A percentile compares a stretch with the other conserved stretches of the same genome.
phyloP scores from a whole-genome alignment of 2,113 vertebrate species.

The Xenus cinereus region DNA sequence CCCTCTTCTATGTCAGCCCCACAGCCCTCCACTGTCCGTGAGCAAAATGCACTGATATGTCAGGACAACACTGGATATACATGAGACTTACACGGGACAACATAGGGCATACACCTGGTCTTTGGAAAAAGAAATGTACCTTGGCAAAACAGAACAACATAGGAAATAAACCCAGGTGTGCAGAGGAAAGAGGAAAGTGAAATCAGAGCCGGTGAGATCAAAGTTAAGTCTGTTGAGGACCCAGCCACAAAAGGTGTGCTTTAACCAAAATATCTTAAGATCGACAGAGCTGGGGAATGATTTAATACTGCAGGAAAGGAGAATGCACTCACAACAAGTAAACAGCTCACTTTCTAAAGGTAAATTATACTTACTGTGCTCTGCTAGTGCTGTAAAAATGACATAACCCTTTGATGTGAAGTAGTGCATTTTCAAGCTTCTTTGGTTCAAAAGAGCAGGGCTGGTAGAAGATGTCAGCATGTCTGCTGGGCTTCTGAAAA shows the following conservation, averaged over 20 bases:
- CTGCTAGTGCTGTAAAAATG: not conserved
- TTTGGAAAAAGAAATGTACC: not conserved
- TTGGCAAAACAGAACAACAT: not conserved
- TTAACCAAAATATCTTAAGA: not conserved
- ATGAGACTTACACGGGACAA: fast-evolving
- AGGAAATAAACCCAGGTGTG: not conserved
- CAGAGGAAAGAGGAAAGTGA: not conserved
- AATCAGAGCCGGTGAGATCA: not conserved
- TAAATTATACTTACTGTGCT: not conserved
- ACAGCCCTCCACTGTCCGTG: not conserved
- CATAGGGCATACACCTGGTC: not conserved
- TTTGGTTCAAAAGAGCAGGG: not conserved
- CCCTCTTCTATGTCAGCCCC: not conserved
- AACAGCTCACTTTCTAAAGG: not conserved
- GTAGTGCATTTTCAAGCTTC: not conserved
- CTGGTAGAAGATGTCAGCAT: not conserved
- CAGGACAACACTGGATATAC: fast-evolving
- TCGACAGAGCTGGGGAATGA: fast-evolving
- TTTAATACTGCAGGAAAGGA: not conserved
- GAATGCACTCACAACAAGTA: not conserved
- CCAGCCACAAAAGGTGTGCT: not conserved
- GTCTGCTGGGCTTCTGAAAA: not conserved
- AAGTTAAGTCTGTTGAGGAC: not conserved
- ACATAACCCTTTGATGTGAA: not conserved
- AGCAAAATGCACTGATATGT: not conserved